A percentile compares a stretch with the other conserved stretches of the same genome.
phyloP scores from a whole-genome alignment of 2,797 vertebrate species.

The Rhadinocentrus ornatus region DNA sequence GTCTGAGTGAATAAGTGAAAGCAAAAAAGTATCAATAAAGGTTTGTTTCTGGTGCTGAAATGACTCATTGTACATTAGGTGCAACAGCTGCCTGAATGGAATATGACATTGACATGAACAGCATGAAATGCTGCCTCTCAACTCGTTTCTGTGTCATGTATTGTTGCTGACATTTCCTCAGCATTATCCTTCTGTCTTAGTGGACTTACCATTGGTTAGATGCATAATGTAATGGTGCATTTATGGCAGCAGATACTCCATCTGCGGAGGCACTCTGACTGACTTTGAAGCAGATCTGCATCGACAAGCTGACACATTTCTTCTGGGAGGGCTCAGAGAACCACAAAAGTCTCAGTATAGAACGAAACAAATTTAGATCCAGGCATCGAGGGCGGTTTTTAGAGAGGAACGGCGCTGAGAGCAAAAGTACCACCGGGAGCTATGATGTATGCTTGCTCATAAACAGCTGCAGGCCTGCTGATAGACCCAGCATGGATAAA shows the following conservation, averaged over 20 bases:
- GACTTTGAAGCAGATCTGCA: conserved; percentile 53
- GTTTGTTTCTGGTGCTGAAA: neutral
- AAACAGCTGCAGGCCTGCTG: conserved; percentile 19
- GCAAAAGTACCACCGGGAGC: conserved; percentile 3
- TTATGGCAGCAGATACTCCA: conserved; percentile 18
- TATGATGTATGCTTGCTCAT: conserved; percentile 12
- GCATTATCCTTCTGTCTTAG: conserved; percentile 17
- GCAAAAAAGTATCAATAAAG: neutral
- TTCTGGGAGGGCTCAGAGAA: conserved; percentile 59
- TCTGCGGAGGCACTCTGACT: conserved; percentile 35
- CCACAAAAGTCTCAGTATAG: conserved; percentile 38
- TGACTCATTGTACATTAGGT: neutral
- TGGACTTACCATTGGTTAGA: conserved; percentile 15
- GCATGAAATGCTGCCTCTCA: neutral
- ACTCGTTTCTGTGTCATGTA: conserved; percentile 4
- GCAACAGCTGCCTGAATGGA: neutral
- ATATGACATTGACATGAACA: neutral
- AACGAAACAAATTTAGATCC: conserved; percentile 54
- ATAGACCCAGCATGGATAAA: conserved; percentile 22
- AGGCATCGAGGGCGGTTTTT: conserved; percentile 20
- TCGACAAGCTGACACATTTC: conserved; percentile 67
- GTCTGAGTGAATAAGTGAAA: neutral
- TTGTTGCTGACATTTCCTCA: conserved; percentile 16
- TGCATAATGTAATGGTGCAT: conserved; percentile 19
- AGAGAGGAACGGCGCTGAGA: conserved; percentile 19